A percentile compares a stretch with the other conserved stretches of the same genome.
Conservation (phyloP, 2,797 vertebrate species). For the Botia kubotai region DNA sequence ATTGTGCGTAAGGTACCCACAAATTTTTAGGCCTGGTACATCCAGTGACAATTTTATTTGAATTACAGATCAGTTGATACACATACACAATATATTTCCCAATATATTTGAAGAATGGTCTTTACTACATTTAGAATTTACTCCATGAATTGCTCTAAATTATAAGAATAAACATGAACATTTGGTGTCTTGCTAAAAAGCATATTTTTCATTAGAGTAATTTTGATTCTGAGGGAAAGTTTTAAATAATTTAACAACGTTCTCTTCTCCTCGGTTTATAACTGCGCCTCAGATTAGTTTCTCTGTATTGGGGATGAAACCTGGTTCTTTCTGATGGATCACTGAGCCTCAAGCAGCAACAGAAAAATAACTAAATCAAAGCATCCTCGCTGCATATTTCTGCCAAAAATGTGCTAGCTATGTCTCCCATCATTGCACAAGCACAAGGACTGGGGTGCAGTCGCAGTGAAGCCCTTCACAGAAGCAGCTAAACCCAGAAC, state of each 20-base stretch:
- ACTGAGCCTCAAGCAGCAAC: slow-evolving; percentile 8
- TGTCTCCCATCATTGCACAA: neutral
- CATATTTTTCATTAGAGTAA: slow-evolving; percentile 28
- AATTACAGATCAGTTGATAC: neutral
- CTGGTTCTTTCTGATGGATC: slow-evolving; percentile 28
- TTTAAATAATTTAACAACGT: slow-evolving; percentile 15
- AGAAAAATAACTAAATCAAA: slow-evolving; percentile 27
- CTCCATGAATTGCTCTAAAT: slow-evolving; percentile 6
- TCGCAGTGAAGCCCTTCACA: neutral
- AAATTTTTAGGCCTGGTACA: neutral
- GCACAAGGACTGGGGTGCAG: neutral
- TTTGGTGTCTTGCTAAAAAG: slow-evolving; percentile 30
- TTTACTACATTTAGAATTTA: neutral
- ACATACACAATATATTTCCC: neutral
- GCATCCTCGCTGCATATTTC: slow-evolving; percentile 14
- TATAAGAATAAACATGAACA: slow-evolving; percentile 11
- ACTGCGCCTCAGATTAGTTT: neutral
- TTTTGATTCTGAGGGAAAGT: slow-evolving; percentile 5
- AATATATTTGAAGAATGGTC: neutral
- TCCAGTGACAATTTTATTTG: neutral
- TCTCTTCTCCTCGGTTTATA: slow-evolving; percentile 5
- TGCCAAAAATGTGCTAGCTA: neutral
- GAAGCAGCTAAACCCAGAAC: slow-evolving; percentile 4
- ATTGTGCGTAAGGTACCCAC: no score
- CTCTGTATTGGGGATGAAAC: slow-evolving; percentile 8